A percentile compares a stretch with the other conserved stretches of the same genome.
These are phyloP conservation scores for Gryllus bimaculatus DNA, from an alignment of 1,140 invertebrate species.

Conservation along the genomic window DNA sequence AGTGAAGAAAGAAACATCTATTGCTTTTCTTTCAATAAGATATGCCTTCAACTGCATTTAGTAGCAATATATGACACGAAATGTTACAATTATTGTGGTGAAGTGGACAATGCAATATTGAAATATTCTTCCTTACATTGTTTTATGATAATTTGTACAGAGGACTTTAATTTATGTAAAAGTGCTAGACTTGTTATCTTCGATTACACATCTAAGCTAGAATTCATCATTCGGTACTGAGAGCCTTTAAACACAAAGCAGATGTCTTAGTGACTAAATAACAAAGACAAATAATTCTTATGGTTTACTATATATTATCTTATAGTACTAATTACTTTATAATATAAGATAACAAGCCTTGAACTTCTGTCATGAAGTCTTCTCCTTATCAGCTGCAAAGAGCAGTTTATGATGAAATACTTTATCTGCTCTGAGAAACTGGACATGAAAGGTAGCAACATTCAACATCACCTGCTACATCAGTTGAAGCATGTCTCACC, in stretches of 20 bases:
- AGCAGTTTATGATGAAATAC: no score
- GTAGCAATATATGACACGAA: background rate
- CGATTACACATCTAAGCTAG: no score
- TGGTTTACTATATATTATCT: no score
- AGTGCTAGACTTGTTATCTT: background rate
- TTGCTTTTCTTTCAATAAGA: background rate
- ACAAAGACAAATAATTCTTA: no score
- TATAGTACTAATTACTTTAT: no score
- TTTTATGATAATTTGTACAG: background rate
- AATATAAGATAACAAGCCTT: no score
- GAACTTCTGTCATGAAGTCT: no score
- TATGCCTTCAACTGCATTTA: conserved; percentile 4
- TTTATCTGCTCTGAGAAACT: background rate
- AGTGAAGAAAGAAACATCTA: background rate
- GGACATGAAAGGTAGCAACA: background rate
- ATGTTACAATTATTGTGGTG: background rate
- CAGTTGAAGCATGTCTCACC: background rate
- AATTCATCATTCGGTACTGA: no score
- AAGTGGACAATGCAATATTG: background rate
- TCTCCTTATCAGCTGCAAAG: no score
- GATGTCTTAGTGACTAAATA: no score
- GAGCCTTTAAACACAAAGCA: no score
- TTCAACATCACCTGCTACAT: background rate
- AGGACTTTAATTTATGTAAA: background rate
- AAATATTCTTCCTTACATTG: background rate